A percentile compares a stretch with the other conserved stretches of the same genome.
These are phyloP conservation scores for Danio aesculapii DNA, from an alignment of 2,797 vertebrate genomes.

Conservation along the genomic window DNA sequence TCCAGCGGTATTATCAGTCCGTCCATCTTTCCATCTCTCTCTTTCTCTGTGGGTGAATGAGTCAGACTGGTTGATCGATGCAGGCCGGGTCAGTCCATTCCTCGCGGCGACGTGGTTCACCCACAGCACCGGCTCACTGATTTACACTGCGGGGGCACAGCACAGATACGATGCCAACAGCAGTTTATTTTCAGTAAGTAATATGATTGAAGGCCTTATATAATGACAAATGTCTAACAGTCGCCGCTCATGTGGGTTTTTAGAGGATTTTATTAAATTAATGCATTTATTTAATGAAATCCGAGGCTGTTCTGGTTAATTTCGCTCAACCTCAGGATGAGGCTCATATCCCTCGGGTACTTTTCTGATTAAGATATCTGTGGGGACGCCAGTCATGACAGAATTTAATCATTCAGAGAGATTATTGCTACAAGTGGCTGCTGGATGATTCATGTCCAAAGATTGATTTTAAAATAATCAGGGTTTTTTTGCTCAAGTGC, in stretches of 20 bases:
- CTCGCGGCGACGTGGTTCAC: slow-evolving; percentile 68
- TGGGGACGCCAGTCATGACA: slow-evolving; percentile 9
- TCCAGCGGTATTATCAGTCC: slow-evolving; percentile 47
- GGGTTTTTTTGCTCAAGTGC: slow-evolving; percentile 30
- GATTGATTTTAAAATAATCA: slow-evolving; percentile 47
- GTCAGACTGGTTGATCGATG: slow-evolving; percentile 68
- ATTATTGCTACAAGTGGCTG: slow-evolving; percentile 34
- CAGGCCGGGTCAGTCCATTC: slow-evolving; percentile 63
- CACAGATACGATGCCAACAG: slow-evolving; percentile 50
- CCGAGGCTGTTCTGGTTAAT: slow-evolving; percentile 29
- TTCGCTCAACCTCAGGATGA: slow-evolving; percentile 7
- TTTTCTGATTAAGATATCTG: slow-evolving; percentile 37
- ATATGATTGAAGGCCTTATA: slow-evolving; percentile 1
- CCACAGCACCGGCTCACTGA: slow-evolving; percentile 51
- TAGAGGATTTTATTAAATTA: neutral
- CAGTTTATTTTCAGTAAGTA: slow-evolving; percentile 17
- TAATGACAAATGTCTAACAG: slow-evolving; percentile 4
- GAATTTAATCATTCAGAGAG: slow-evolving; percentile 34
- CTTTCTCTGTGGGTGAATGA: slow-evolving; percentile 62
- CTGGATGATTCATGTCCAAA: slow-evolving; percentile 26
- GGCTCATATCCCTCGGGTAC: slow-evolving; percentile 2
- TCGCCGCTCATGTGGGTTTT: neutral
- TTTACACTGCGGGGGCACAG: slow-evolving; percentile 54
- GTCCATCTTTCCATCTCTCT: slow-evolving; percentile 58
- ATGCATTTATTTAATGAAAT: slow-evolving; percentile 21